Evolutionary conservation across 2,888 invertebrate species (phyloP).

Genomic region (Euplexia lucipara): DNA sequence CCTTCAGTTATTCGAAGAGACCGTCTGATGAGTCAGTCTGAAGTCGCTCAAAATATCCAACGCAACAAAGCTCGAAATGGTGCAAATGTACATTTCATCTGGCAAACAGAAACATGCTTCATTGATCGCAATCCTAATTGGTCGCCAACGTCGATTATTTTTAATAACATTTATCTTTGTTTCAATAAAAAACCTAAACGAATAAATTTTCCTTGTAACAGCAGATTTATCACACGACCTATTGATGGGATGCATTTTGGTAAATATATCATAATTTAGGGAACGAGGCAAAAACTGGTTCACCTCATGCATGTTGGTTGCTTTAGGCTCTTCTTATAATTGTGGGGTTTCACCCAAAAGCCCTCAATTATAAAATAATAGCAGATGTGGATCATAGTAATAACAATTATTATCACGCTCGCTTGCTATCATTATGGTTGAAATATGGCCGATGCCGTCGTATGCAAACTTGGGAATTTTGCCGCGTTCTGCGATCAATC

Average conservation of each 20-base stretch:
- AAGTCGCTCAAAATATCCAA: conserved; percentile 4
- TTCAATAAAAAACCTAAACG: conserved; percentile 52
- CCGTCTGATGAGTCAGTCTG: conserved; percentile 21
- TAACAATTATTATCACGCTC: conserved; percentile 91
- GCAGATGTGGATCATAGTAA: conserved; percentile 91
- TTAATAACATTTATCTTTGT: conserved; percentile 41
- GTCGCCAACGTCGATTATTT: conserved; percentile 35
- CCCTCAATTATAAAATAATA: conserved; percentile 91
- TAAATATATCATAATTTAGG: conserved; percentile 86
- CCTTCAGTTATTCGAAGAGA: conserved; percentile 13
- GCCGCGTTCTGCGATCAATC: conserved; percentile 64
- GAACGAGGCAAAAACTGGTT: conserved; percentile 84
- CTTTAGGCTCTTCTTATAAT: conserved; percentile 90
- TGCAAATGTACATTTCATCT: not conserved
- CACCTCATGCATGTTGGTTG: conserved; percentile 86
- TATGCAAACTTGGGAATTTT: conserved; percentile 86
- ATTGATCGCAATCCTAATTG: conserved; percentile 10
- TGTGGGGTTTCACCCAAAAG: conserved; percentile 90
- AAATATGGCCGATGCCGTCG: conserved; percentile 86
- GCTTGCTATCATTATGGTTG: conserved; percentile 87
- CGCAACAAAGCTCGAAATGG: not conserved
- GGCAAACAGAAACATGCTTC: not conserved
- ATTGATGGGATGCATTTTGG: conserved; percentile 75
- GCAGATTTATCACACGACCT: conserved; percentile 70
- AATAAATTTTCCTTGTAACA: conserved; percentile 59